Conservation (phyloP, 2,113 vertebrate genomes). For the Otis tarda region DNA sequence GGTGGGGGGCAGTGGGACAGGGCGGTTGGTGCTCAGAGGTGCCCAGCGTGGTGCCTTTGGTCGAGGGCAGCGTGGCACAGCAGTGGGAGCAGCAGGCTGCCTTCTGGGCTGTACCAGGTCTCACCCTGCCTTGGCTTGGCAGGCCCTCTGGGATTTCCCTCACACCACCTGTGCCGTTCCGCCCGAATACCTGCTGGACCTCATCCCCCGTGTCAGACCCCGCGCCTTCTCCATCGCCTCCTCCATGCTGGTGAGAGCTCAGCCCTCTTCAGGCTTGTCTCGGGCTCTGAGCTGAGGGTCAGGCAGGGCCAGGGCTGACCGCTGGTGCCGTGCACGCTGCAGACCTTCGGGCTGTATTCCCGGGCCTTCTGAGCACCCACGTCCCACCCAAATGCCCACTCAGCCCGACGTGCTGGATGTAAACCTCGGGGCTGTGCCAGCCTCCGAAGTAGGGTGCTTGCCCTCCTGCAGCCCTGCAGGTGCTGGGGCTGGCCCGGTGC, state of each 20-base stretch:
- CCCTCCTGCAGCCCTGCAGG: not conserved
- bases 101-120: not conserved
- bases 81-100: not conserved
- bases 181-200: constrained; percentile 85
- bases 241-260: constrained; percentile 80
- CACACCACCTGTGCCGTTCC: constrained; percentile 80
- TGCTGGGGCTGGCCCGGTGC: not conserved
- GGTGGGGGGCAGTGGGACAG: not conserved
- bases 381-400: not conserved
- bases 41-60: rapidly evolving
- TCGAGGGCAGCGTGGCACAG: rapidly evolving
- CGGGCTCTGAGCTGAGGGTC: not conserved
- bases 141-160: constrained; percentile 91
- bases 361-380: not conserved
- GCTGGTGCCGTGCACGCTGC: rapidly evolving
- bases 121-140: not conserved
- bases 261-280: rapidly evolving
- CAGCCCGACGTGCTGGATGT: not conserved
- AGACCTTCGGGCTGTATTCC: not conserved
- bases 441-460: not conserved
- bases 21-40: not conserved
- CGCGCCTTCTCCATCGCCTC: constrained; percentile 94
- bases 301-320: not conserved
- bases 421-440: not conserved
- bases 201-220: constrained; percentile 89